Percentiles rank a stretch among this genome's conserved stretches.
These are phyloP conservation scores for Chelidonichthys spinosus DNA, from an alignment of 2,797 vertebrate genomes.

Conservation along the genomic window DNA sequence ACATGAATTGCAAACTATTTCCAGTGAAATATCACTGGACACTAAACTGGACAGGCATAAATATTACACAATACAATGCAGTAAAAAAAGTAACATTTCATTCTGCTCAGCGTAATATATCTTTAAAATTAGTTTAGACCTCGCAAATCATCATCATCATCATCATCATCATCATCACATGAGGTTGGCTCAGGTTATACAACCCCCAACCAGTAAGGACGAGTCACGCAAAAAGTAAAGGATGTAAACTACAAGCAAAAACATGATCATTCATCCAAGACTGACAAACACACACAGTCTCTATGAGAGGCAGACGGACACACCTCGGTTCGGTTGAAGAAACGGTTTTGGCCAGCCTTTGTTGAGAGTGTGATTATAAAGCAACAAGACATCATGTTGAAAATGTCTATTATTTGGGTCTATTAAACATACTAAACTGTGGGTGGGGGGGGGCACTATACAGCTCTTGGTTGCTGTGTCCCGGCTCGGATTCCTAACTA, in stretches of 20 bases:
- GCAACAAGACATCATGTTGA: conserved; percentile 30
- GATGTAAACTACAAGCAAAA: background rate
- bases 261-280: background rate
- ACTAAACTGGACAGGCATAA: background rate
- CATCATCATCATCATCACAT: background rate
- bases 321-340: background rate
- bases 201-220: background rate
- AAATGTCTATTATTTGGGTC: conserved; percentile 36
- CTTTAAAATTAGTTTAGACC: background rate
- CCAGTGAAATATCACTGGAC: background rate
- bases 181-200: background rate
- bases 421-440: conserved; percentile 37
- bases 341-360: conserved; percentile 2
- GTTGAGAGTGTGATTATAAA: conserved; percentile 50
- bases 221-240: background rate
- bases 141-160: background rate
- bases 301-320: background rate
- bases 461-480: conserved; percentile 50
- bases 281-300: background rate
- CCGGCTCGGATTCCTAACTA: conserved; percentile 66
- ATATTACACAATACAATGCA: background rate
- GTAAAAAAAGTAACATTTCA: background rate
- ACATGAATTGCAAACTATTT: background rate
- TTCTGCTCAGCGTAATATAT: background rate
- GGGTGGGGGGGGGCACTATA: conserved; percentile 40